Evolutionary conservation across 2,797 vertebrate genomes (phyloP).

Genomic region (Melanotaenia parkinsoni): DNA sequence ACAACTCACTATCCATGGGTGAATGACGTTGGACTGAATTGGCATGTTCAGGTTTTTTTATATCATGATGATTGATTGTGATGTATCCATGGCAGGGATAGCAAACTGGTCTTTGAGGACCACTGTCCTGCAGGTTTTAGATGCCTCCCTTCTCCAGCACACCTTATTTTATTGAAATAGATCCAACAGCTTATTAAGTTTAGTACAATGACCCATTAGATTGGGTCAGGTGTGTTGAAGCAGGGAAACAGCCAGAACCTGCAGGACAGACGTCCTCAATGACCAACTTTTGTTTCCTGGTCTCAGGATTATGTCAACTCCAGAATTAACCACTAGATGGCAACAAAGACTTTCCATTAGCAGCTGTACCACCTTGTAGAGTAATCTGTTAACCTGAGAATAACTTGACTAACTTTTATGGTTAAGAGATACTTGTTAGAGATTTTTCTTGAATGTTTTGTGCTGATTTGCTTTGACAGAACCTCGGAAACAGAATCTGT

Average conservation of each 20-base stretch:
- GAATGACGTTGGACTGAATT: neutral
- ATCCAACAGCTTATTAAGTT: too few species aligned
- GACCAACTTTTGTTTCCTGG: neutral
- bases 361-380: neutral
- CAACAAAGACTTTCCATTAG: slow-evolving; percentile 43
- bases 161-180: too few species aligned
- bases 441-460: neutral
- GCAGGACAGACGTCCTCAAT: too few species aligned
- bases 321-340: slow-evolving; percentile 57
- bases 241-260: too few species aligned
- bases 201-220: too few species aligned
- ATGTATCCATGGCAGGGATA: neutral
- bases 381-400: neutral
- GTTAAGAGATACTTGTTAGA: neutral
- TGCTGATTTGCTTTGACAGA: neutral
- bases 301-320: neutral
- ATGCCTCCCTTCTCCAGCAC: too few species aligned
- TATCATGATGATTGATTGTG: neutral
- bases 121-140: neutral
- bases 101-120: neutral
- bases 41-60: neutral
- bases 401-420: neutral
- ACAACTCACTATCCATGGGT: neutral
- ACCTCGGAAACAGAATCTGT: neutral
- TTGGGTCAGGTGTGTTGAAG: too few species aligned